Evolutionary conservation across 2,113 vertebrate species (phyloP).

Genomic region (Colinus virginianus): DNA sequence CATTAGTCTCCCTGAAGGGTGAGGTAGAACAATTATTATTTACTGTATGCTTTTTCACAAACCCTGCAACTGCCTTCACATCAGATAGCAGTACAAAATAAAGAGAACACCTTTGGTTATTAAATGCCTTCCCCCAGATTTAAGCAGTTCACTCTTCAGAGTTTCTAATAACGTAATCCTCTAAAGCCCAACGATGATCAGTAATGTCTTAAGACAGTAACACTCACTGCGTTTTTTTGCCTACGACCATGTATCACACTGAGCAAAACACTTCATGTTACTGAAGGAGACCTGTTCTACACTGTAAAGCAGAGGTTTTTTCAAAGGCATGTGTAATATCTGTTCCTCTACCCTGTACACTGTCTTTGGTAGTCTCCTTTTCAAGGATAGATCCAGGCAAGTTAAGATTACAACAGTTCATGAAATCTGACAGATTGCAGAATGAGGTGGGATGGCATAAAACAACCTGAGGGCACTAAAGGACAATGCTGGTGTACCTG

Average conservation of each 20-base stretch:
- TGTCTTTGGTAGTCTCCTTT: background rate
- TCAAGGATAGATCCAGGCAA: background rate
- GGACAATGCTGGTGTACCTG: background rate
- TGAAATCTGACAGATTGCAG: conserved; percentile 10
- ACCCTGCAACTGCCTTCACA: background rate
- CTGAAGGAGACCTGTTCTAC: background rate
- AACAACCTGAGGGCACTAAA: background rate
- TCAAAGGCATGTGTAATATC: background rate
- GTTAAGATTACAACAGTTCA: background rate
- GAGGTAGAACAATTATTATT: background rate
- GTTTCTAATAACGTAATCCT: background rate
- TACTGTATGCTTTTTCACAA: background rate
- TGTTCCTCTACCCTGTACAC: background rate
- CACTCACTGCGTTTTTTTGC: background rate
- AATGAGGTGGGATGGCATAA: background rate
- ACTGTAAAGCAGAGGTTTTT: background rate
- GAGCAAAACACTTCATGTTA: rapidly evolving
- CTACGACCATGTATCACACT: background rate
- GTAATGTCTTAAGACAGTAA: background rate
- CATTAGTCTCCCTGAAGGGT: rapidly evolving
- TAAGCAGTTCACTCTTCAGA: background rate
- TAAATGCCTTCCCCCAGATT: background rate
- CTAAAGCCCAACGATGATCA: background rate
- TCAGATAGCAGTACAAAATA: background rate
- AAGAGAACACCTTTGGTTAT: background rate